Evolutionary conservation across 2,888 invertebrate genomes (phyloP).

Genomic region (Zonitis immaculata): DNA sequence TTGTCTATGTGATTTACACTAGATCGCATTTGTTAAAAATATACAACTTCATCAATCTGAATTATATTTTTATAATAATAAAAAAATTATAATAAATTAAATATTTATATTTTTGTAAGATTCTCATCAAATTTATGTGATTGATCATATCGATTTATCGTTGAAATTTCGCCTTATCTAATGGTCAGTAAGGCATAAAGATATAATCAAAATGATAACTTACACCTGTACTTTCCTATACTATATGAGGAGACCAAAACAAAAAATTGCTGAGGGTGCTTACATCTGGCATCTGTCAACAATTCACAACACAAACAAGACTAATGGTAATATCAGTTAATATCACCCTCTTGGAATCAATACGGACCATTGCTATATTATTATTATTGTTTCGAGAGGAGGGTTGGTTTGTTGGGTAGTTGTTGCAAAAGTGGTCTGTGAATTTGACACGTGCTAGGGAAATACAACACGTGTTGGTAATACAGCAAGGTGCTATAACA

Average conservation of each 20-base stretch:
- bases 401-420: slow-evolving; percentile 7
- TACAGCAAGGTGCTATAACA: slow-evolving; percentile 35
- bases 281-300: slow-evolving; percentile 38
- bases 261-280: slow-evolving; percentile 5
- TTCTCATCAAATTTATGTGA: not conserved
- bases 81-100: not conserved
- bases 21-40: slow-evolving; percentile 21
- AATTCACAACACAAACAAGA: slow-evolving; percentile 30
- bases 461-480: slow-evolving; percentile 42
- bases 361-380: slow-evolving; percentile 32
- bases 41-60: slow-evolving; percentile 24
- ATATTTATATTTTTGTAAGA: not conserved
- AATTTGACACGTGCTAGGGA: slow-evolving; percentile 48
- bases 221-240: slow-evolving; percentile 31
- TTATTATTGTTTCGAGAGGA: too few relatives aligned
- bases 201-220: slow-evolving; percentile 30
- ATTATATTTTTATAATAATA: slow-evolving; percentile 5
- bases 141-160: not conserved
- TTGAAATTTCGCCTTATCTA: not conserved
- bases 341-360: slow-evolving; percentile 39
- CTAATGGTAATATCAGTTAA: slow-evolving; percentile 25
- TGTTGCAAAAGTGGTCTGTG: slow-evolving; percentile 41
- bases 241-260: not conserved
- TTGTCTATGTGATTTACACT: slow-evolving; percentile 23
- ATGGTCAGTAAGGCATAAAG: slow-evolving; percentile 36